Conservation (phyloP, 92 coral and sea anemone species). For the Scolanthus callimorphus region DNA sequence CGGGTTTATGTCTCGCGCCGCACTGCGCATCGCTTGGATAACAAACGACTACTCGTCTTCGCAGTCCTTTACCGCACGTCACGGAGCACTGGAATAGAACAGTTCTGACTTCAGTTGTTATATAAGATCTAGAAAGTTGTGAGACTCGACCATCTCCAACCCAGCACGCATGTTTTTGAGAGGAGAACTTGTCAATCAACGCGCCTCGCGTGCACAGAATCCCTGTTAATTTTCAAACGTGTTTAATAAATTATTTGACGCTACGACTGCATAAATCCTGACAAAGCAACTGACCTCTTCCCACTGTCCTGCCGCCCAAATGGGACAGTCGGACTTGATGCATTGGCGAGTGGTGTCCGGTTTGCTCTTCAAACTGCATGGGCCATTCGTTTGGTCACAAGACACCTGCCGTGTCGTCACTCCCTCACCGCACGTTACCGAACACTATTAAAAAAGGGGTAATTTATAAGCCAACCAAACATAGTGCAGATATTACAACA, state of each 20-base stretch:
- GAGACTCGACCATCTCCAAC: too few relatives aligned
- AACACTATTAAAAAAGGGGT: conserved; percentile 64
- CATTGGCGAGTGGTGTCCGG: conserved; percentile 1
- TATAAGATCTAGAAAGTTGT: too few relatives aligned
- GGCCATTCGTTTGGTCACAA: conserved; percentile 21
- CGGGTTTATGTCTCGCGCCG: conserved; percentile 19
- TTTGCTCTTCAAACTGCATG: conserved; percentile 1
- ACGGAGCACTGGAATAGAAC: conserved; percentile 62
- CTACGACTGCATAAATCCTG: neutral
- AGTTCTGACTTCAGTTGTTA: too few relatives aligned
- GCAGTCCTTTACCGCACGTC: conserved; percentile 70
- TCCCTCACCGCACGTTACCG: conserved; percentile 62
- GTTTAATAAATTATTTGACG: too few relatives aligned
- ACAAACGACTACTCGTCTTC: conserved; percentile 49
- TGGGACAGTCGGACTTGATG: neutral
- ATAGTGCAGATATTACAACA: too few relatives aligned
- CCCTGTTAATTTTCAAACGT: too few relatives aligned
- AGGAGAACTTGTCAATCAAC: too few relatives aligned
- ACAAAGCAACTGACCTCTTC: neutral
- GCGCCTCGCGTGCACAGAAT: too few relatives aligned
- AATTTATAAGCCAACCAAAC: too few relatives aligned
- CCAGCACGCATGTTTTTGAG: too few relatives aligned
- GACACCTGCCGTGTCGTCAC: conserved; percentile 37
- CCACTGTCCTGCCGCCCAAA: conserved; percentile 4
- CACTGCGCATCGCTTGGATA: conserved; percentile 32